Conservation (phyloP, 2,888 invertebrate species). For the Exocentrus adspersus region DNA sequence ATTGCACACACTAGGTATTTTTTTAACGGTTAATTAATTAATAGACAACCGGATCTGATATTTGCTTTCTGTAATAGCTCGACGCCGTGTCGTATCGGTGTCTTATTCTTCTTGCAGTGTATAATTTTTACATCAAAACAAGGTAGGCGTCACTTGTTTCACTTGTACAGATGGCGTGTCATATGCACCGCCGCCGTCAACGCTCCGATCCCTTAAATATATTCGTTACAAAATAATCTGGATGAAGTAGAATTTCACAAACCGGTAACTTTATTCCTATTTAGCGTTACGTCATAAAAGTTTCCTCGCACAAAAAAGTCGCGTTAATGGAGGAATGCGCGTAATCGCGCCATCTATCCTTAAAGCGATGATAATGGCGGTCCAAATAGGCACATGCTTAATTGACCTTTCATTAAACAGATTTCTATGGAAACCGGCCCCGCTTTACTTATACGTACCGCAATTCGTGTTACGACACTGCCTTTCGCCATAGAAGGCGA, state of each 20-base stretch:
- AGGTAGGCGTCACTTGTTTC: no score
- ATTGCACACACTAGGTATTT: conserved; percentile 1
- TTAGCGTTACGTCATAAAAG: conserved; percentile 25
- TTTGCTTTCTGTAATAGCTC: conserved; percentile 18
- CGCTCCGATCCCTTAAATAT: no score
- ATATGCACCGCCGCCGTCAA: no score
- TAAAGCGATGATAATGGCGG: conserved; percentile 48
- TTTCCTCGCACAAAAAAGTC: conserved; percentile 28
- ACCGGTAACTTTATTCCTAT: no score
- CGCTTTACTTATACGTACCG: conserved; percentile 29
- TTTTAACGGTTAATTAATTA: conserved; percentile 4
- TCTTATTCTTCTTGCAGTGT: no score
- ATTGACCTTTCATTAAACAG: conserved; percentile 32
- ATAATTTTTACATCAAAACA: no score
- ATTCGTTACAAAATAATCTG: no score
- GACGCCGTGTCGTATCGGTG: no score
- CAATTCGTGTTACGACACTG: conserved; percentile 42
- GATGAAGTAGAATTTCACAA: no score
- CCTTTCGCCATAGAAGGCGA: conserved; percentile 27
- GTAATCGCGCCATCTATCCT: conserved; percentile 44
- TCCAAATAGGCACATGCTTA: conserved; percentile 44
- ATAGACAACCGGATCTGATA: conserved; percentile 9
- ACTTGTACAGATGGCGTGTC: no score
- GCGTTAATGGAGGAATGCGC: conserved; percentile 18
- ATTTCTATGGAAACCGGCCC: conserved; percentile 32